Base-by-base conservation (phyloP, 2,888 invertebrate genomes). In the Heteromyza rotundicornis region DNA sequence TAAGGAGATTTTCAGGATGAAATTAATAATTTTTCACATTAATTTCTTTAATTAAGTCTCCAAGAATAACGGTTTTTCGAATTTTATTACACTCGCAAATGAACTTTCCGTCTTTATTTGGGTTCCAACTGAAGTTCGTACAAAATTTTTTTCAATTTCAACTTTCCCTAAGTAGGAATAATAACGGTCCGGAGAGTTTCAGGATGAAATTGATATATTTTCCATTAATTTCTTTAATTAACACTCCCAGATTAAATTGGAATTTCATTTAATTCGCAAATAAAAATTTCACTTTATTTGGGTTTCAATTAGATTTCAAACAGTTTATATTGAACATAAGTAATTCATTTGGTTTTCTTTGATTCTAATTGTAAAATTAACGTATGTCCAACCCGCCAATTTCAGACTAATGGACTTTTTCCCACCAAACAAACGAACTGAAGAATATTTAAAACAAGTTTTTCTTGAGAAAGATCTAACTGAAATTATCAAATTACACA, bases 341-440 rank as follows among this genome's bases (percentile, higher is more conserved):
- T 27, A 55, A 59, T 35, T 20, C 19, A 2, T 23, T 59, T 32
- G 17, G 23, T 60, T 40, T 40, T 40, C 14, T 10, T 40, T 16
- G 23, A 22, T 57, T 24, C 2, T 32, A 16, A 57, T 16, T 32
- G 35, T 57, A 23, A 57, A 44, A n/a, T 32, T 10, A 10, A 36
- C n/a, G 1, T 20, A 22, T 49, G 19, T 50, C 51, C 20, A n/a
- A n/a, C n/a, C n/a, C n/a, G n/a, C n/a, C n/a, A n/a, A 59, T 72
- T 68, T 32, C 75, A 94, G 94, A 82, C 84, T 95, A 80, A 89
- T 94, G 90, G 96, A 96, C 84, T 95, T 96, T 85, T 91, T 97
- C 81, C 97, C 97, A 68, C 88, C 92, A 77, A 96, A 95, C 85
- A 96, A 96, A 80, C 90, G 96, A 80, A 94, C 92, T 77, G 94